Conservation (phyloP, 2,888 invertebrate species). For the Elegia similella region DNA sequence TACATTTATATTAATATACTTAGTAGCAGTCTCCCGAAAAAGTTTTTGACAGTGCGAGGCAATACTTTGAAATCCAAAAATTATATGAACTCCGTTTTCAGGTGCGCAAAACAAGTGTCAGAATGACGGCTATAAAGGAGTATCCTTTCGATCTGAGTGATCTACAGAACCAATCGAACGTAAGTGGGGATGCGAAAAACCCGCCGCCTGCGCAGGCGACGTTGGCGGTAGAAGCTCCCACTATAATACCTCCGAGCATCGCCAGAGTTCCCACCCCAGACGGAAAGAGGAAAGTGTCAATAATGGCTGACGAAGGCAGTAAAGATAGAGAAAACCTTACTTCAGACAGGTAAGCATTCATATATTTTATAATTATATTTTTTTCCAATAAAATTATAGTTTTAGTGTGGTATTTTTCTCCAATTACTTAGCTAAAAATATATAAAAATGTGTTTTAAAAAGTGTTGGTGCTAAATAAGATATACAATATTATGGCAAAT, state of each 20-base stretch:
- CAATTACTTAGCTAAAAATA: too few relatives aligned
- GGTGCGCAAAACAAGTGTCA: slow-evolving; percentile 76
- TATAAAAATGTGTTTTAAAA: too few relatives aligned
- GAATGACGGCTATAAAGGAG: slow-evolving; percentile 79
- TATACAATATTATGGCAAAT: too few relatives aligned
- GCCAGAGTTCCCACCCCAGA: slow-evolving; percentile 44
- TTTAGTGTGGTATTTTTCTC: too few relatives aligned
- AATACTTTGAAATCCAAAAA: too few relatives aligned
- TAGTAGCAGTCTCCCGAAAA: too few relatives aligned
- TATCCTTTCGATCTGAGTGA: slow-evolving; percentile 78
- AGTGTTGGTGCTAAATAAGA: too few relatives aligned
- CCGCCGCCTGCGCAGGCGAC: slow-evolving; percentile 28
- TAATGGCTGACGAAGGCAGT: slow-evolving; percentile 80
- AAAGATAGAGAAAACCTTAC: slow-evolving; percentile 85
- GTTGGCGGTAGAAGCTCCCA: slow-evolving; percentile 17
- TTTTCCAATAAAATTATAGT: too few relatives aligned
- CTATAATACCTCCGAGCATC: slow-evolving; percentile 1
- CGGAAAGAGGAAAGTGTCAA: slow-evolving; percentile 83
- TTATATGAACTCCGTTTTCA: slow-evolving; percentile 36
- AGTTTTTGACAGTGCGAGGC: too few relatives aligned
- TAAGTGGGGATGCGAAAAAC: slow-evolving; percentile 33
- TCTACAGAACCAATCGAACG: slow-evolving; percentile 51
- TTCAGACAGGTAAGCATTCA: slow-evolving; percentile 78
- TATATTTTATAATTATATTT: not conserved
- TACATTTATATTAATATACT: too few relatives aligned